Conservation (phyloP, 1,140 invertebrate species). For the Lepeophtheirus salmonis region DNA sequence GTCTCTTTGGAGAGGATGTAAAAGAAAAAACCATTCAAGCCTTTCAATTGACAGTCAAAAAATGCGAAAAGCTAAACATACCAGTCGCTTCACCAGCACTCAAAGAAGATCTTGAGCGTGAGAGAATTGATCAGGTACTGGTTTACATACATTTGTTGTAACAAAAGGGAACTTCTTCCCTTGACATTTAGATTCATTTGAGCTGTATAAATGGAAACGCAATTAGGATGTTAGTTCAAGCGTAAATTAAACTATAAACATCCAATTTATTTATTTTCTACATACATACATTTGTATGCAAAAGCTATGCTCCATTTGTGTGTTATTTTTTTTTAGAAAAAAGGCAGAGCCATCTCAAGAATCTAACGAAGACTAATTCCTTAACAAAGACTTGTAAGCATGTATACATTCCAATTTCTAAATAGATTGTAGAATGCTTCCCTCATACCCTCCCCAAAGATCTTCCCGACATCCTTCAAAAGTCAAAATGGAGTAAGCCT, state of each 20-base stretch:
- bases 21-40: conserved; percentile 17
- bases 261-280: too few species aligned
- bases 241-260: too few species aligned
- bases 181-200: too few species aligned
- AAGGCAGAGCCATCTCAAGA: neutral
- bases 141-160: neutral
- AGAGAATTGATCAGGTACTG: conserved; percentile 17
- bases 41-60: conserved; percentile 16
- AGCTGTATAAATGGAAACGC: too few species aligned
- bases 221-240: too few species aligned
- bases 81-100: neutral
- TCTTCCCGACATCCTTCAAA: conserved; percentile 8
- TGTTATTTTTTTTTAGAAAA: neutral
- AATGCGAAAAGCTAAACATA: conserved; percentile 11
- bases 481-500: conserved; percentile 13
- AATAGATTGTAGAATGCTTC: conserved; percentile 16
- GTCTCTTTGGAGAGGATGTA: conserved; percentile 15
- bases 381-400: neutral
- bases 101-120: conserved; percentile 15
- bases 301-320: too few species aligned
- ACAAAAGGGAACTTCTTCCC: too few species aligned
- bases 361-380: neutral
- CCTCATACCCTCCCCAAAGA: conserved; percentile 14
- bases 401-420: too few species aligned
- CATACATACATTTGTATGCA: too few species aligned